Evolutionary conservation across 2,797 vertebrate species (phyloP).

Genomic region (Gallirallus australis): DNA sequence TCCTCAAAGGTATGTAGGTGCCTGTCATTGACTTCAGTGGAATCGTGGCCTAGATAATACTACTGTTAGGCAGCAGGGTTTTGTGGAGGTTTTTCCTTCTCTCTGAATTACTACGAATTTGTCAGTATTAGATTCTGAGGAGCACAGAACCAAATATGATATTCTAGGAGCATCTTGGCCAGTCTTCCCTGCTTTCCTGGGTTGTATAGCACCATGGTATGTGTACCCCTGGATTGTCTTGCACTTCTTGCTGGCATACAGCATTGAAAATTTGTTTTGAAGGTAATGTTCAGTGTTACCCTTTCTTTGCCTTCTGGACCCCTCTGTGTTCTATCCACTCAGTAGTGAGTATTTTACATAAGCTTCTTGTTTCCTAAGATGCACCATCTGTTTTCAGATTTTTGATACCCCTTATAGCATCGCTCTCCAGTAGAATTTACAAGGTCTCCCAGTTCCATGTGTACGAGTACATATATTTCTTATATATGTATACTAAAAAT

Average conservation of each 20-base stretch:
- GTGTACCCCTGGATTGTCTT: background rate
- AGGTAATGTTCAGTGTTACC: background rate
- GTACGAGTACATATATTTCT: background rate
- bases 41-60: conserved; percentile 8
- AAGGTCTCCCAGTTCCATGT: background rate
- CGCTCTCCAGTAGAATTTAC: background rate
- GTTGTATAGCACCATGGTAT: background rate
- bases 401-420: background rate
- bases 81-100: background rate
- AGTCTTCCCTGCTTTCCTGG: background rate
- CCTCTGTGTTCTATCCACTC: background rate
- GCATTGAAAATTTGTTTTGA: background rate
- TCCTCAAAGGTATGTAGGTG: conserved; percentile 46
- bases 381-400: background rate
- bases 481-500: background rate
- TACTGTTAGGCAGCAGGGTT: background rate
- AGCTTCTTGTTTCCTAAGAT: background rate
- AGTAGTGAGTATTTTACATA: background rate
- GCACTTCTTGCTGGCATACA: background rate
- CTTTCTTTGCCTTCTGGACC: background rate
- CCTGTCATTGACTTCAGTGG: background rate
- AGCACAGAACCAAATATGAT: background rate
- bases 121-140: background rate
- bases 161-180: background rate
- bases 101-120: background rate